phyloP scores from a whole-genome alignment of 1,140 invertebrate genomes.

The Cotesia typhae region DNA sequence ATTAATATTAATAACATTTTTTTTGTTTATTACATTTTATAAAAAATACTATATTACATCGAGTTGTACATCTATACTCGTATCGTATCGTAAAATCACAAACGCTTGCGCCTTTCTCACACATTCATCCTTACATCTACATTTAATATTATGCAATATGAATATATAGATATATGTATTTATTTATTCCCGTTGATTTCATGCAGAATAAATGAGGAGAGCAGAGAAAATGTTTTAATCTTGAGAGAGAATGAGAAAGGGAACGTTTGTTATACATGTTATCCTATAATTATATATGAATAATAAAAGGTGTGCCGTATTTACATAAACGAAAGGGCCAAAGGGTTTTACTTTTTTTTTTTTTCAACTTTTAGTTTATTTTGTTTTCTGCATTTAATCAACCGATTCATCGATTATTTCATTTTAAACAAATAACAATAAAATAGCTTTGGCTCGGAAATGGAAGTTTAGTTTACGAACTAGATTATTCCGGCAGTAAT shows the following conservation, averaged over 20 bases:
- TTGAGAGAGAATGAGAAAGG: constrained; percentile 1
- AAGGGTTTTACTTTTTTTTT: not conserved
- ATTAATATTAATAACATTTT: constrained; percentile 13
- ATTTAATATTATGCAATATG: constrained; percentile 23
- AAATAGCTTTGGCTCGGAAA: too few relatives aligned
- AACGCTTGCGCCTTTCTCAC: constrained; percentile 36
- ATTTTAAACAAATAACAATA: too few relatives aligned
- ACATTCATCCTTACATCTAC: constrained; percentile 29
- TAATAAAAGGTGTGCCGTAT: constrained; percentile 19
- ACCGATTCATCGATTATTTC: too few relatives aligned
- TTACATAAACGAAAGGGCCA: constrained; percentile 18
- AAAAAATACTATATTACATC: constrained; percentile 65
- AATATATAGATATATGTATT: not conserved
- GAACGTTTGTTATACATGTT: not conserved
- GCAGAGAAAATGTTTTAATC: not conserved
- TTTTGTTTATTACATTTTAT: constrained; percentile 46
- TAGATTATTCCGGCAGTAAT: too few relatives aligned
- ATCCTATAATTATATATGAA: not conserved
- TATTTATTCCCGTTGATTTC: constrained; percentile 2
- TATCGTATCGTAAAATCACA: constrained; percentile 35
- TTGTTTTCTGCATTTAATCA: not conserved
- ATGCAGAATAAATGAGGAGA: constrained; percentile 16
- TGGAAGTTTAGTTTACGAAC: too few relatives aligned
- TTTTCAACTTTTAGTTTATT: not conserved
- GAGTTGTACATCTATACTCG: constrained; percentile 41